Percentiles rank a stretch among this genome's conserved stretches.
phyloP scores from a whole-genome alignment of 1,140 invertebrate genomes.

The Pseudomyrmex pallidus region DNA sequence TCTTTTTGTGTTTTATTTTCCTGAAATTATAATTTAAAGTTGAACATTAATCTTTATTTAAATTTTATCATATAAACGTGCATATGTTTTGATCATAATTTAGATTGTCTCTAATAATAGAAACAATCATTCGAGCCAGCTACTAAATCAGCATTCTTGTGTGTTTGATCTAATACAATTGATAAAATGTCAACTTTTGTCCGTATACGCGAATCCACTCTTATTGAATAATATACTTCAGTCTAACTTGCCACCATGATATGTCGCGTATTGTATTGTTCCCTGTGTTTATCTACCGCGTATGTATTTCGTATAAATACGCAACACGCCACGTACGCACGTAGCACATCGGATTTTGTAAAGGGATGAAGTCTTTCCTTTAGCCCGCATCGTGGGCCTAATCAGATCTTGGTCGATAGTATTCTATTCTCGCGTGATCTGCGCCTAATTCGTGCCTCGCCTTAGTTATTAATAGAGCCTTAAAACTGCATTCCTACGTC shows the following conservation, averaged over 20 bases:
- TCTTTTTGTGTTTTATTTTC: no score
- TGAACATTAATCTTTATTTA: no score
- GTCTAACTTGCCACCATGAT: not conserved
- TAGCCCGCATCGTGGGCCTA: not conserved
- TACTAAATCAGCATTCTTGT: no score
- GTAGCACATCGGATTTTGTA: slow-evolving; percentile 1
- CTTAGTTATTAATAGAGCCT: slow-evolving; percentile 54
- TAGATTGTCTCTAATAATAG: no score
- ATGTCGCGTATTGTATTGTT: not conserved
- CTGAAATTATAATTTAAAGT: no score
- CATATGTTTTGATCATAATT: no score
- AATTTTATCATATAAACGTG: no score
- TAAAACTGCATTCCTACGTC: slow-evolving; percentile 37
- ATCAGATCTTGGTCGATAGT: slow-evolving; percentile 46
- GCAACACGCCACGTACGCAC: slow-evolving; percentile 17
- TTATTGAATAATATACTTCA: not conserved
- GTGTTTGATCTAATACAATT: no score
- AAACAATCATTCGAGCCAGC: no score
- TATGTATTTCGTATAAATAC: slow-evolving; percentile 38
- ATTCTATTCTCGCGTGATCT: slow-evolving; percentile 58
- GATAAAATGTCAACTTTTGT: not conserved
- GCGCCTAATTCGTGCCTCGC: slow-evolving; percentile 56
- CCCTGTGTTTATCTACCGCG: not conserved
- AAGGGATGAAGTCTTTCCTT: not conserved
- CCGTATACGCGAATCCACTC: not conserved